phyloP scores from a whole-genome alignment of 2,797 vertebrate genomes.

The Syndactyla subalaris region DNA sequence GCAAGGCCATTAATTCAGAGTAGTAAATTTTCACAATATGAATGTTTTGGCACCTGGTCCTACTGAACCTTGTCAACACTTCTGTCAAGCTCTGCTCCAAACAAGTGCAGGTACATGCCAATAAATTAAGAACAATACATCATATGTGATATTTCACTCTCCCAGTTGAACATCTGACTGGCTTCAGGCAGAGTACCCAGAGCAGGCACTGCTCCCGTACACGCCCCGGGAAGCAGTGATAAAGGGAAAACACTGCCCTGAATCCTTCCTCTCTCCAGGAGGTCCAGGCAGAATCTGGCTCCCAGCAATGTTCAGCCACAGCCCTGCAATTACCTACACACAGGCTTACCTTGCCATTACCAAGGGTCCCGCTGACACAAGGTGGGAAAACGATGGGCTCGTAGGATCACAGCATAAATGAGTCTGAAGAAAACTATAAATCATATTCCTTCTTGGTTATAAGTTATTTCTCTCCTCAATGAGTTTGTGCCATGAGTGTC shows the following conservation, averaged over 20 bases:
- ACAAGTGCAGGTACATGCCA: not conserved
- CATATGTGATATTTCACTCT: not conserved
- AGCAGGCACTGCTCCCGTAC: rapidly evolving
- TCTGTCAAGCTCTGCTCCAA: not conserved
- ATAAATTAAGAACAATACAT: not conserved
- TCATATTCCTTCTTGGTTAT: too few relatives aligned
- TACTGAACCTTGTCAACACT: not conserved
- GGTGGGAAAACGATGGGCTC: not conserved
- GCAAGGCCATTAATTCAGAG: not conserved
- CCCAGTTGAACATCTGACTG: rapidly evolving
- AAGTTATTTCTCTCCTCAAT: not conserved
- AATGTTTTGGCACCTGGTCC: not conserved
- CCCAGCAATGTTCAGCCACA: not conserved
- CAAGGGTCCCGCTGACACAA: not conserved
- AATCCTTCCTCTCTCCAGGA: not conserved
- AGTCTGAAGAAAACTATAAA: not conserved
- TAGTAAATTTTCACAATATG: not conserved
- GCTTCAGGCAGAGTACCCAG: not conserved
- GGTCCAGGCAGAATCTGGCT: not conserved
- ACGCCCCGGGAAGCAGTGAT: not conserved
- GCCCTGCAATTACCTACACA: not conserved
- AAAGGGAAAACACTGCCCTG: not conserved
- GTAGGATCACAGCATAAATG: not conserved
- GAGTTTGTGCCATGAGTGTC: not conserved
- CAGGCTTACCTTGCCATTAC: not conserved